phyloP scores from a whole-genome alignment of 2,797 vertebrate genomes.

The Anguilla obscura region DNA sequence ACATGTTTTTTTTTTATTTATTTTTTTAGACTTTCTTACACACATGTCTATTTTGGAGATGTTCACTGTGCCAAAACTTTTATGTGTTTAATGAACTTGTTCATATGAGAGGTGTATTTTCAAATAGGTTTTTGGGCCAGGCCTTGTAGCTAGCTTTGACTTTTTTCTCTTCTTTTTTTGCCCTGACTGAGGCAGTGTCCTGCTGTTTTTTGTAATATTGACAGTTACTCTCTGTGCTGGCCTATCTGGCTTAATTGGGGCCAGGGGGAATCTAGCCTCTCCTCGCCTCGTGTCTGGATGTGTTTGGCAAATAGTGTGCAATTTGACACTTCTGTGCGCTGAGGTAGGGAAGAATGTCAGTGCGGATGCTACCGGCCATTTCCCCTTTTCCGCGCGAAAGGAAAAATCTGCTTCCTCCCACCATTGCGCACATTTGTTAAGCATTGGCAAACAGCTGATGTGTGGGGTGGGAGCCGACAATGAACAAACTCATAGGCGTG shows the following conservation, averaged over 20 bases:
- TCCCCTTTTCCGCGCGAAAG: neutral
- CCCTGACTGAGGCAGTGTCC: neutral
- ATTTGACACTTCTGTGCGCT: neutral
- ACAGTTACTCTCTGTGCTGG: neutral
- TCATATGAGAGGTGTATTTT: no score
- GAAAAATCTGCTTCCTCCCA: neutral
- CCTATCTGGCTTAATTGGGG: neutral
- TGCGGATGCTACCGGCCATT: neutral
- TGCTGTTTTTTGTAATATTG: neutral
- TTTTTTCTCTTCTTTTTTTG: neutral
- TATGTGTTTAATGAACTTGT: no score
- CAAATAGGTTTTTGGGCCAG: neutral
- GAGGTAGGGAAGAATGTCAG: neutral
- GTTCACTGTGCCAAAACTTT: neutral
- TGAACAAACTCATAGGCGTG: neutral
- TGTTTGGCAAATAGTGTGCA: neutral
- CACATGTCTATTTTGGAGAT: neutral
- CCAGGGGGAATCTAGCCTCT: neutral
- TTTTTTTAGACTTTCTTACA: no score
- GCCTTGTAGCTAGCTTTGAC: neutral
- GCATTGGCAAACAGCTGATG: no score
- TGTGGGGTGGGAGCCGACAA: neutral
- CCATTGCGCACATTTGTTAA: neutral
- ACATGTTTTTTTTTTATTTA: neutral
- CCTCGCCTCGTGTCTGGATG: neutral